Conservation (phyloP, 37 sponge, comb jelly and placozoan genomes). For the Tethya wilhelma region DNA sequence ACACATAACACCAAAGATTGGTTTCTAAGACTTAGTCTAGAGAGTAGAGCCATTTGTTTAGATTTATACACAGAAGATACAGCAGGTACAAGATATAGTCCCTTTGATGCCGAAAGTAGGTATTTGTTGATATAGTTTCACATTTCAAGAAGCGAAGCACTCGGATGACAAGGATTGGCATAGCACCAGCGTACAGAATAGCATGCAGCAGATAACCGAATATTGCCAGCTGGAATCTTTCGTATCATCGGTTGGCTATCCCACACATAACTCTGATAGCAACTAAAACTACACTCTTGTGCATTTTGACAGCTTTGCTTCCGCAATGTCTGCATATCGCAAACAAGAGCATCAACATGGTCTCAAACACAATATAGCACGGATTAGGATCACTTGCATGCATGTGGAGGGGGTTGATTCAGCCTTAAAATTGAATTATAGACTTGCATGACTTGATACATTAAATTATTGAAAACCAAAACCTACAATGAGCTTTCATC, state of each 20-base stretch:
- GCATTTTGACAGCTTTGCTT: neutral
- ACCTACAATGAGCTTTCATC: neutral
- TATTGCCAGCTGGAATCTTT: neutral
- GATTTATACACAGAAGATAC: neutral
- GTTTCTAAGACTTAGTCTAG: neutral
- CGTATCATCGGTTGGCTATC: neutral
- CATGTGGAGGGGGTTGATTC: neutral
- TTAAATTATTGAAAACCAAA: too few relatives aligned
- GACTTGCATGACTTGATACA: neutral
- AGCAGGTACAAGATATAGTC: neutral
- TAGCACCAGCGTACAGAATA: conserved; percentile 1
- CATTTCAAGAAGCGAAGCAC: neutral
- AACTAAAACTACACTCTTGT: neutral
- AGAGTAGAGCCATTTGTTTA: neutral
- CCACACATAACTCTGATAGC: neutral
- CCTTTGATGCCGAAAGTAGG: neutral
- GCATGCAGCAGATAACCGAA: conserved; percentile 1
- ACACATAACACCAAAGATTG: neutral
- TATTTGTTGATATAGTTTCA: neutral
- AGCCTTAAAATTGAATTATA: neutral
- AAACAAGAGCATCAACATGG: conserved; percentile 1
- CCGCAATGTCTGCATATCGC: neutral
- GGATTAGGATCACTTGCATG: neutral
- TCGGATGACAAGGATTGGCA: neutral
- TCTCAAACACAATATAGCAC: neutral